Conservation (phyloP, 2,888 invertebrate genomes). For the Chesias legatella region DNA sequence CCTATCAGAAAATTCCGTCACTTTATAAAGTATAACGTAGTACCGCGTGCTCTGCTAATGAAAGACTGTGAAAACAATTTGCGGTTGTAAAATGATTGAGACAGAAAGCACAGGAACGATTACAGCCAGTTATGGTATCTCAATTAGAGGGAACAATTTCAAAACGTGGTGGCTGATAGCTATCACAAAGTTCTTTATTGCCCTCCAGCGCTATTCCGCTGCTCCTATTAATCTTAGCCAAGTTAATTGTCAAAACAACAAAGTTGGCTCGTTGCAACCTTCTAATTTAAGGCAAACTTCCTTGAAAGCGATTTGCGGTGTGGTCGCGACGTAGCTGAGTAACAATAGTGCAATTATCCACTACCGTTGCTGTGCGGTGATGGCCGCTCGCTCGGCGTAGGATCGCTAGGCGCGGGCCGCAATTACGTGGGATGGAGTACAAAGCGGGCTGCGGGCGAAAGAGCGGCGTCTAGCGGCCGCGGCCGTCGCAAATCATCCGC, state of each 20-base stretch:
- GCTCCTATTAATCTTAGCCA: conserved; percentile 62
- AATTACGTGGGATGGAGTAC: conserved; percentile 73
- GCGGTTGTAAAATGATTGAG: conserved; percentile 1
- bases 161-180: conserved; percentile 26
- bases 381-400: conserved; percentile 47
- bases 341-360: conserved; percentile 75
- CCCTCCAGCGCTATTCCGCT: conserved; percentile 35
- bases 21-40: no score
- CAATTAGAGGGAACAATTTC: conserved; percentile 18
- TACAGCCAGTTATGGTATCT: conserved; percentile 20
- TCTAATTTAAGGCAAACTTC: conserved; percentile 62
- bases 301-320: conserved; percentile 59
- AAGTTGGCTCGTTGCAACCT: conserved; percentile 54
- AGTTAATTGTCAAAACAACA: conserved; percentile 66
- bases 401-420: conserved; percentile 54
- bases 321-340: conserved; percentile 49
- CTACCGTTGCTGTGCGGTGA: conserved; percentile 64
- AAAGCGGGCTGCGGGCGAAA: conserved; percentile 52
- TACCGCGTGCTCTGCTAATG: background rate
- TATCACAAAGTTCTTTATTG: conserved; percentile 47
- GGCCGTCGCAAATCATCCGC: conserved; percentile 61
- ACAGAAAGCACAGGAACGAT: conserved; percentile 17
- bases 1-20: no score
- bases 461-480: conserved; percentile 47
- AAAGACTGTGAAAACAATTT: conserved; percentile 1